These are phyloP conservation scores for Andrena minutula DNA, from an alignment of 2,888 invertebrate genomes.

Conservation along the genomic window DNA sequence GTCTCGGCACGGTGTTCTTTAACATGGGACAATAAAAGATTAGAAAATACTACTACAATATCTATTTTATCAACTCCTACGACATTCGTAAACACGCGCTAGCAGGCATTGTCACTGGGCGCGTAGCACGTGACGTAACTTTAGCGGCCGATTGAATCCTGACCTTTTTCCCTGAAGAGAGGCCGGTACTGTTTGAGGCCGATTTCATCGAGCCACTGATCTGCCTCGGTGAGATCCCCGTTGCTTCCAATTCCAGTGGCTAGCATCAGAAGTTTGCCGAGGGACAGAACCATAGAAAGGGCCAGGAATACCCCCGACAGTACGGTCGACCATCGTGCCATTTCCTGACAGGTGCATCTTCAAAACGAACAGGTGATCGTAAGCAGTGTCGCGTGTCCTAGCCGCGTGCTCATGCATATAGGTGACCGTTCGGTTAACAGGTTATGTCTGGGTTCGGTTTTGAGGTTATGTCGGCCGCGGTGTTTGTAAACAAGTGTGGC, in stretches of 20 bases:
- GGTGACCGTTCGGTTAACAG: conserved; percentile 45
- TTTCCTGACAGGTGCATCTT: conserved; percentile 78
- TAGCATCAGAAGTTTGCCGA: conserved; percentile 82
- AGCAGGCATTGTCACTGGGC: too few relatives aligned
- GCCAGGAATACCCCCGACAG: conserved; percentile 83
- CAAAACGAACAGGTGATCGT: conserved; percentile 40
- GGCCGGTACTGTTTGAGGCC: conserved; percentile 90
- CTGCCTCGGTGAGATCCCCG: conserved; percentile 88
- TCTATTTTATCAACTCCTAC: too few relatives aligned
- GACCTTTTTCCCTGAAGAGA: conserved; percentile 91
- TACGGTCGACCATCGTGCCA: conserved; percentile 84
- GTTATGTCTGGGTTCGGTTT: conserved; percentile 53
- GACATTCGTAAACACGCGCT: neutral
- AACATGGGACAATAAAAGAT: too few relatives aligned
- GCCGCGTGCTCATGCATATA: neutral
- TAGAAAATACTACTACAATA: too few relatives aligned
- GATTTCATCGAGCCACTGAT: conserved; percentile 91
- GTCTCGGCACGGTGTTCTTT: neutral
- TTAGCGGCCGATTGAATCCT: conserved; percentile 75
- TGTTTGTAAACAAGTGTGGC: conserved; percentile 77
- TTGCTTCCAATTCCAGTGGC: conserved; percentile 82
- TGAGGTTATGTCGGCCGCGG: conserved; percentile 70
- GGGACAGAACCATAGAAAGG: conserved; percentile 82
- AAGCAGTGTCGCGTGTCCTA: neutral
- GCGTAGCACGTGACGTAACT: neutral